Conservation (phyloP, 2,113 vertebrate species). For the Indicator maculatus region DNA sequence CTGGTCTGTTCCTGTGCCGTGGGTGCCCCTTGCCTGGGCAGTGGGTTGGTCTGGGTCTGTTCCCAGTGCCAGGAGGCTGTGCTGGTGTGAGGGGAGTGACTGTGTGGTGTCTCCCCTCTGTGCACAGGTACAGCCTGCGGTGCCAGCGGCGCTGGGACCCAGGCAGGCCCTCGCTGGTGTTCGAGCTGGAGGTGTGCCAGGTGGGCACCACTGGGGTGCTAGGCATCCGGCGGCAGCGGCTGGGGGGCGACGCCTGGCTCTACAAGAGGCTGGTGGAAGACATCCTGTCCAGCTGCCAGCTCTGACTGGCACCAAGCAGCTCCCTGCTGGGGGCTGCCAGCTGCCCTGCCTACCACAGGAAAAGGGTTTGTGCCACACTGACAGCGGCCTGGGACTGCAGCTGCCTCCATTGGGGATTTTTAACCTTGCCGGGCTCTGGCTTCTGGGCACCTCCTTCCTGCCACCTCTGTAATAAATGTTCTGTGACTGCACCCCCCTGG, state of each 20-base stretch:
- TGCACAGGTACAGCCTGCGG: constrained; percentile 90
- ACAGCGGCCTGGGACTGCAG: too few relatives aligned
- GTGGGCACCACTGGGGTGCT: constrained; percentile 83
- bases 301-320: constrained; percentile 58
- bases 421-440: too few relatives aligned
- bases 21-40: not conserved
- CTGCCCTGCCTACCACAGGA: too few relatives aligned
- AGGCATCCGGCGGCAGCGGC: constrained; percentile 87
- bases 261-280: constrained; percentile 95
- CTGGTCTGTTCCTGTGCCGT: too few relatives aligned
- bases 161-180: constrained; percentile 90
- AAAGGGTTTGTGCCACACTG: too few relatives aligned
- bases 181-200: constrained; percentile 93
- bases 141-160: constrained; percentile 89
- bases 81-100: not conserved
- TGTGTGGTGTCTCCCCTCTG: constrained; percentile 8
- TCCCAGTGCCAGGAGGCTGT: not conserved
- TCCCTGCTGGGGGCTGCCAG: not conserved
- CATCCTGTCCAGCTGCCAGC: constrained; percentile 84
- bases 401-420: too few relatives aligned
- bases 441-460: too few relatives aligned
- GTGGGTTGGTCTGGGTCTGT: not conserved
- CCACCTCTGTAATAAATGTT: too few relatives aligned
- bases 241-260: constrained; percentile 95
- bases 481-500: too few relatives aligned